phyloP scores from a whole-genome alignment of 2,888 invertebrate species.

The Drosophila aldrichi region DNA sequence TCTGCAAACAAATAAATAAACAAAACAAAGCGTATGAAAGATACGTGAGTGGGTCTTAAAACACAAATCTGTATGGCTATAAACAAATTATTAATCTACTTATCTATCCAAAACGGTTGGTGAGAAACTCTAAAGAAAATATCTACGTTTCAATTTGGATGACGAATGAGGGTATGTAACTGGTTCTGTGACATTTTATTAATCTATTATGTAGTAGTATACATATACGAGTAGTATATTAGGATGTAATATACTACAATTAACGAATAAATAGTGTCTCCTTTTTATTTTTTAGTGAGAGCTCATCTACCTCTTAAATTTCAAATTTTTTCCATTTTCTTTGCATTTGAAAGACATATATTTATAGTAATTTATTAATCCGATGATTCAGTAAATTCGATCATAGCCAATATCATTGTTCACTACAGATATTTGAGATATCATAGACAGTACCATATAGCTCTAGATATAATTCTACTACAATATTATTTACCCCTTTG shows the following conservation, averaged over 20 bases:
- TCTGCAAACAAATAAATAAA: background rate
- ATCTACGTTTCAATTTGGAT: background rate
- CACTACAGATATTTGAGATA: background rate
- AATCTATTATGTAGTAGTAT: too few species aligned
- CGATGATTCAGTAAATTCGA: fast-evolving
- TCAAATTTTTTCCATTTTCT: too few species aligned
- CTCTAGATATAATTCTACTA: background rate
- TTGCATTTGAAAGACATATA: too few species aligned
- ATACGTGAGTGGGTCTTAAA: background rate
- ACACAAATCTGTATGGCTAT: background rate
- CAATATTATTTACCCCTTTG: too few species aligned
- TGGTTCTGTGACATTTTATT: background rate
- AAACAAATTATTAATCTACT: background rate
- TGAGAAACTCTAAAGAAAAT: background rate
- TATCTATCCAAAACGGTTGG: background rate
- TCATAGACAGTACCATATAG: background rate
- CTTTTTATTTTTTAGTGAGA: too few species aligned
- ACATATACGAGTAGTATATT: too few species aligned
- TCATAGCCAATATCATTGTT: background rate
- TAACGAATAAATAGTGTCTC: too few species aligned
- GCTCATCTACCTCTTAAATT: too few species aligned
- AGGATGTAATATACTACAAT: too few species aligned
- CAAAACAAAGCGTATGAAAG: background rate
- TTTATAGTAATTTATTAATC: background rate
- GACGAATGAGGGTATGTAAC: background rate